Conservation (phyloP, 2,113 vertebrate genomes). For the Buteo buteo region DNA sequence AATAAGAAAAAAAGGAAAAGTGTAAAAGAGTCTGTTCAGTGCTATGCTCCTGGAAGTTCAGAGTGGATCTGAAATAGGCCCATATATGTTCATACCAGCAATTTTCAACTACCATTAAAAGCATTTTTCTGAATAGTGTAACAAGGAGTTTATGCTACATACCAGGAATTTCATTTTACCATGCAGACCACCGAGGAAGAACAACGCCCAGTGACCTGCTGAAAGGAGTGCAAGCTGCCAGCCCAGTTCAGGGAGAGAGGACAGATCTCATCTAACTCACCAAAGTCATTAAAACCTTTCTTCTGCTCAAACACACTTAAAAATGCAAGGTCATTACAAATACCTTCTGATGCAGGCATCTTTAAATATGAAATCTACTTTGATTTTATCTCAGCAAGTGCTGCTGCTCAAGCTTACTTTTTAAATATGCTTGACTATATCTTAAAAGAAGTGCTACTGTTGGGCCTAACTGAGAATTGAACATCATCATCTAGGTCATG, state of each 20-base stretch:
- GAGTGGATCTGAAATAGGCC: neutral
- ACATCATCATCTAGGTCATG: neutral
- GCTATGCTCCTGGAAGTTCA: neutral
- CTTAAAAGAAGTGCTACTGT: neutral
- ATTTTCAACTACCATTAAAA: neutral
- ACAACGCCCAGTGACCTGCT: neutral
- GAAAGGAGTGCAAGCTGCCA: neutral
- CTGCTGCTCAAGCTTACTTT: neutral
- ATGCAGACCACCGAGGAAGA: neutral
- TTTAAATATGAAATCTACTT: neutral
- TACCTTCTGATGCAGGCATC: neutral
- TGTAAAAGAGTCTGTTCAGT: neutral
- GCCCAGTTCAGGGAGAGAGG: neutral
- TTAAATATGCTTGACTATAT: neutral
- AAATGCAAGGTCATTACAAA: neutral
- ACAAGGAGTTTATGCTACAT: neutral
- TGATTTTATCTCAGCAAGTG: neutral
- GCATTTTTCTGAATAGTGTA: neutral
- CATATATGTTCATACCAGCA: neutral
- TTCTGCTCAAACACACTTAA: neutral
- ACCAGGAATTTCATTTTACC: neutral
- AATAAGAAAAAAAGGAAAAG: neutral
- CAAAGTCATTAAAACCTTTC: neutral
- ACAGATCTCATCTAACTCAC: neutral
- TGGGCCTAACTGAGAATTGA: neutral